phyloP scores from a whole-genome alignment of 2,113 vertebrate species.

The Phalacrocorax brasilianus region DNA sequence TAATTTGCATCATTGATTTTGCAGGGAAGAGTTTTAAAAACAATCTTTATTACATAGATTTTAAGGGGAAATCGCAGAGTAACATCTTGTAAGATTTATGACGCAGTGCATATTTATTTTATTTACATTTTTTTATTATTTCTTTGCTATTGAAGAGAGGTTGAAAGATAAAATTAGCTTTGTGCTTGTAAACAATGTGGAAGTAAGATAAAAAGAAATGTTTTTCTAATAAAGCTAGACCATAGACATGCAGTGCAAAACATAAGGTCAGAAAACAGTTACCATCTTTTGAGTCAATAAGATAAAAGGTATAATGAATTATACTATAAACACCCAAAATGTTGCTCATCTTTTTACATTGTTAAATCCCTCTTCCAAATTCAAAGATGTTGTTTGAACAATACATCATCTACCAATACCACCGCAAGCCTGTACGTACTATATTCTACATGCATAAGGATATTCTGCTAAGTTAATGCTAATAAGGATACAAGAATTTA shows the following conservation, averaged over 20 bases:
- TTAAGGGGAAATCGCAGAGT: constrained; percentile 79
- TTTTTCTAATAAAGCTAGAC: constrained; percentile 76
- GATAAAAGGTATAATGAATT: constrained; percentile 77
- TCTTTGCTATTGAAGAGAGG: constrained; percentile 74
- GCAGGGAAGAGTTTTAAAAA: constrained; percentile 89
- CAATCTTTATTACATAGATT: constrained; percentile 88
- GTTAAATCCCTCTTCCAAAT: constrained; percentile 70
- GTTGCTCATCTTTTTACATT: constrained; percentile 44
- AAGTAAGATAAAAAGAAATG: constrained; percentile 76
- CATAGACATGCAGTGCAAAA: constrained; percentile 65
- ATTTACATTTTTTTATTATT: constrained; percentile 88
- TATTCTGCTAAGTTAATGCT: neutral
- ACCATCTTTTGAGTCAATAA: constrained; percentile 71
- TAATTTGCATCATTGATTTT: constrained; percentile 99
- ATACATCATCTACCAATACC: constrained; percentile 57
- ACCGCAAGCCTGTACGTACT: neutral
- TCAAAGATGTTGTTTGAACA: constrained; percentile 69
- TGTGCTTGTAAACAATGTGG: constrained; percentile 75
- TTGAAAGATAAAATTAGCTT: constrained; percentile 81
- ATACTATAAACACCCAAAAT: constrained; percentile 69
- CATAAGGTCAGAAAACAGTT: constrained; percentile 71
- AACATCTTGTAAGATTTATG: constrained; percentile 86
- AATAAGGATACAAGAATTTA: constrained; percentile 14
- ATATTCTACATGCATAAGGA: neutral
- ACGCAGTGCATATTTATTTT: constrained; percentile 82